Evolutionary conservation across 2,797 vertebrate species (phyloP).

Genomic region (Arremon brunneinucha): DNA sequence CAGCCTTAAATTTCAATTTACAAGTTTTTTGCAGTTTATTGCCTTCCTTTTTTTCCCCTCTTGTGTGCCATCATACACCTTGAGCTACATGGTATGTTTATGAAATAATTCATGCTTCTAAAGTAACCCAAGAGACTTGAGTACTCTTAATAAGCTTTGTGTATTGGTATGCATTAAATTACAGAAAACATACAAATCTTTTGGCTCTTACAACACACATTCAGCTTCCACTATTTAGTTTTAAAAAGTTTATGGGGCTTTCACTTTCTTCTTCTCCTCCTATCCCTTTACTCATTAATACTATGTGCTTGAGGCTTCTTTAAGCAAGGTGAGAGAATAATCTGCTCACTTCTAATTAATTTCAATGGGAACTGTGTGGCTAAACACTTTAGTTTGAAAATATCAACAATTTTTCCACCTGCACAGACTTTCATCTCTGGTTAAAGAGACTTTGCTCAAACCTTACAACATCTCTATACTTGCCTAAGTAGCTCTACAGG

Average conservation of each 20-base stretch:
- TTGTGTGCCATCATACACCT: fast-evolving
- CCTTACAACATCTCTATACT: neutral
- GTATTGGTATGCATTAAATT: neutral
- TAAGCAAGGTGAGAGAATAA: constrained; percentile 24
- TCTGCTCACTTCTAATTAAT: constrained; percentile 29
- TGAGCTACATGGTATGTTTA: neutral
- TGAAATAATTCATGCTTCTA: neutral
- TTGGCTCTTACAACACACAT: neutral
- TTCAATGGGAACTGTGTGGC: neutral
- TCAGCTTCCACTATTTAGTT: neutral
- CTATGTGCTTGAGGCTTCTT: neutral
- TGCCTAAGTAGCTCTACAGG: neutral
- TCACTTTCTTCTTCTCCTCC: neutral
- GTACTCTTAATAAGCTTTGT: neutral
- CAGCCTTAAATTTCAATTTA: neutral
- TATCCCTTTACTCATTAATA: neutral
- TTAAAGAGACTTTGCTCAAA: neutral
- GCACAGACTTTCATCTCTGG: neutral
- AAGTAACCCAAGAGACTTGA: neutral
- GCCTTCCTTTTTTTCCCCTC: too few relatives aligned
- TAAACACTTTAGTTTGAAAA: constrained; percentile 13
- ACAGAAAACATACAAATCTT: neutral
- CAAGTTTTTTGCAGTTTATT: fast-evolving
- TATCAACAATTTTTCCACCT: neutral
- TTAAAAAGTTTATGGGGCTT: neutral